A percentile compares a stretch with the other conserved stretches of the same genome.
Conservation (phyloP, 2,888 invertebrate genomes). For the Caenorhabditis uteleia region DNA sequence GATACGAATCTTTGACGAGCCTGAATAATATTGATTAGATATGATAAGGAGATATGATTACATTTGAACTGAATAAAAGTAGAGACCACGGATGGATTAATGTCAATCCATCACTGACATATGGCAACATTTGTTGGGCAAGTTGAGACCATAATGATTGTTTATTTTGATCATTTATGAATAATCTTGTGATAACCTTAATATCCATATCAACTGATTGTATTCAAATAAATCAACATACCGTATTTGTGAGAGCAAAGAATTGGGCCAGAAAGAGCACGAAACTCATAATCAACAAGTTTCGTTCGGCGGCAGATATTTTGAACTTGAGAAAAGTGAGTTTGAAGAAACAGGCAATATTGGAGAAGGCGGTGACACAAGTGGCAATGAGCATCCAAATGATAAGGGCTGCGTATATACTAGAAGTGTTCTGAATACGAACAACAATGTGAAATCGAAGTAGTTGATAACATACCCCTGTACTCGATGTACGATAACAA, state of each 20-base stretch:
- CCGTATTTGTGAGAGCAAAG: background rate
- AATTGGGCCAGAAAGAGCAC: background rate
- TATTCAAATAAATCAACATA: background rate
- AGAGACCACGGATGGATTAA: background rate
- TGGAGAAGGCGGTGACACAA: background rate
- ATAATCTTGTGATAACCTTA: background rate
- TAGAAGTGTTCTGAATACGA: no score
- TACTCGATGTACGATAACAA: constrained; percentile 12
- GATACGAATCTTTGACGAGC: no score
- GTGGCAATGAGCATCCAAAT: background rate
- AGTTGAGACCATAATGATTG: background rate
- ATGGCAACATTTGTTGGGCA: background rate
- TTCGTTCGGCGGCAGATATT: background rate
- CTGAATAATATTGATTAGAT: no score
- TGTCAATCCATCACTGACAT: background rate
- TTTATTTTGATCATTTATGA: background rate
- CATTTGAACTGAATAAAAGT: background rate
- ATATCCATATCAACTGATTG: background rate
- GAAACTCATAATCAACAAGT: background rate
- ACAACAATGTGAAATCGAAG: no score
- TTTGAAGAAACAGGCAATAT: background rate
- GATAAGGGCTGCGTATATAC: background rate
- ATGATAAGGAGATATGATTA: background rate
- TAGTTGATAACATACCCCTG: constrained; percentile 11
- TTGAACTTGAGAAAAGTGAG: background rate